These are phyloP conservation scores for Epistrophella euchroma DNA, from an alignment of 2,888 invertebrate species.

Conservation along the genomic window DNA sequence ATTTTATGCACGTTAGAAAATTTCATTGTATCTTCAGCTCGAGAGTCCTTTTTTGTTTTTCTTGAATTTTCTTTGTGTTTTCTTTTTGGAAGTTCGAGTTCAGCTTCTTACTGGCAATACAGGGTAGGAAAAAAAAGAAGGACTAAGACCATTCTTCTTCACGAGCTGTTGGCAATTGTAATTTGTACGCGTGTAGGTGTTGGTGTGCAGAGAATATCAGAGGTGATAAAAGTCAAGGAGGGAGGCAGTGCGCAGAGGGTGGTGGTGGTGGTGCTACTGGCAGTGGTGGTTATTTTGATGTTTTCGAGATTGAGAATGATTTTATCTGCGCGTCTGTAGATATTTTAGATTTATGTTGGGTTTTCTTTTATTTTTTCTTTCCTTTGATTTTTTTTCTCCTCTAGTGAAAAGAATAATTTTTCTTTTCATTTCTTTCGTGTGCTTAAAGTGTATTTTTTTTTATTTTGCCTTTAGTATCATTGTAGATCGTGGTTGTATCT, in stretches of 20 bases:
- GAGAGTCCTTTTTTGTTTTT: constrained; percentile 39
- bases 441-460: constrained; percentile 39
- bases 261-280: background rate
- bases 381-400: constrained; percentile 7
- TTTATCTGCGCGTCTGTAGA: constrained; percentile 70
- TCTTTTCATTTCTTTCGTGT: constrained; percentile 54
- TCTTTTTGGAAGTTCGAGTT: constrained; percentile 37
- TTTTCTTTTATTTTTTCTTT: constrained; percentile 16
- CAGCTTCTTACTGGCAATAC: constrained; percentile 38
- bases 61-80: constrained; percentile 54
- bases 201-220: constrained; percentile 54
- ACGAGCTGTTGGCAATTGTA: constrained; percentile 72
- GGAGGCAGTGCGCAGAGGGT: constrained; percentile 25
- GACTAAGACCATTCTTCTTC: constrained; percentile 58
- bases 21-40: constrained; percentile 69
- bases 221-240: constrained; percentile 67
- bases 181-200: constrained; percentile 49
- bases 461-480: constrained; percentile 39
- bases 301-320: constrained; percentile 69
- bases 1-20: constrained; percentile 74
- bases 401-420: constrained; percentile 21
- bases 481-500: constrained; percentile 26
- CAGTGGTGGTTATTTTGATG: constrained; percentile 57
- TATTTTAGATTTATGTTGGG: constrained; percentile 66
- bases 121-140: constrained; percentile 13